These are phyloP conservation scores for rabbit (Oryctolagus cuniculus) DNA, from an alignment of 2,113 vertebrate species.

Conservation along the genomic window DNA sequence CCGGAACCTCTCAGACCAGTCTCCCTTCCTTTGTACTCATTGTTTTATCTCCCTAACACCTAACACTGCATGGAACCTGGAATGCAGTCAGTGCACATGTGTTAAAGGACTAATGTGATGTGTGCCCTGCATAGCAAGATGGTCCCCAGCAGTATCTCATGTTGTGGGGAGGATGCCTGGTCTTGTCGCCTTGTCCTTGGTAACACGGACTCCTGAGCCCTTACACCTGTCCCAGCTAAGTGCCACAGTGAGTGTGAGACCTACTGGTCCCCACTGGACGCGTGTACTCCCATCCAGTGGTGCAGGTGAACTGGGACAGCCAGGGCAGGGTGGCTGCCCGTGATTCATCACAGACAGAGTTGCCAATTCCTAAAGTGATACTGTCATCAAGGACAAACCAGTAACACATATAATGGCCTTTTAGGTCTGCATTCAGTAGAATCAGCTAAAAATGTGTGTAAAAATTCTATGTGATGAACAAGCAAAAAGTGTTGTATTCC, in stretches of 20 bases:
- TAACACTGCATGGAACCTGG: not conserved
- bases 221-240: not conserved
- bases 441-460: slow-evolving; percentile 4
- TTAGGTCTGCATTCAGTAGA: not conserved
- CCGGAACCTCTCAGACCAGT: not conserved
- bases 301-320: not conserved
- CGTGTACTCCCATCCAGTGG: not conserved
- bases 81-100: not conserved
- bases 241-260: not conserved
- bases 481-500: not conserved
- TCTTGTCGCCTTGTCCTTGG: not conserved
- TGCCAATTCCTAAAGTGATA: not conserved
- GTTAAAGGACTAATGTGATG: not conserved
- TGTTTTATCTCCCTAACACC: not conserved
- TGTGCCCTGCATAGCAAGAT: not conserved
- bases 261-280: not conserved
- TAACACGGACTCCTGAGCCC: not conserved
- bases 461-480: not conserved
- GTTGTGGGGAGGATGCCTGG: not conserved
- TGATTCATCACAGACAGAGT: not conserved
- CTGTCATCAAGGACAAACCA: not conserved
- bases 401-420: not conserved
- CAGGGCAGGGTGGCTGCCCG: not conserved
- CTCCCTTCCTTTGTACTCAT: not conserved
- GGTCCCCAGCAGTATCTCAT: not conserved